These are phyloP conservation scores for Biston betularia DNA, from an alignment of 2,888 invertebrate species.

Conservation along the genomic window DNA sequence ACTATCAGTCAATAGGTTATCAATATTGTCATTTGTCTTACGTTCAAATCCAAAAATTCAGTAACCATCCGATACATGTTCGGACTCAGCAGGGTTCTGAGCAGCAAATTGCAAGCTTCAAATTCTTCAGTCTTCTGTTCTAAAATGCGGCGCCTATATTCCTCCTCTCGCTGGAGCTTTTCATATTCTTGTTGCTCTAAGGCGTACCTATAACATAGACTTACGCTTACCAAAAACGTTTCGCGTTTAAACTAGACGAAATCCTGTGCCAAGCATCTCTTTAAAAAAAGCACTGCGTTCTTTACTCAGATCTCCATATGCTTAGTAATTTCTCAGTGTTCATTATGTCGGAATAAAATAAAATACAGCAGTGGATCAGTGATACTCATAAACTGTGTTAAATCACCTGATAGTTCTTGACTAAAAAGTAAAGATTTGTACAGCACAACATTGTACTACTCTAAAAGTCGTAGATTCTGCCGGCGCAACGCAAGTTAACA, in stretches of 20 bases:
- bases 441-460: background rate
- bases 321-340: too few species aligned
- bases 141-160: conserved; percentile 47
- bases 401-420: background rate
- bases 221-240: background rate
- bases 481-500: conserved; percentile 13
- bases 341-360: too few species aligned
- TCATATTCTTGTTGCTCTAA: conserved; percentile 52
- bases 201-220: conserved; percentile 57
- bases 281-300: too few species aligned
- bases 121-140: conserved; percentile 57
- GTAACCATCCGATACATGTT: conserved; percentile 11
- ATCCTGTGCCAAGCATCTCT: background rate
- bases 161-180: conserved; percentile 55
- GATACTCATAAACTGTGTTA: background rate
- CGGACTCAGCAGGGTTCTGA: conserved; percentile 18
- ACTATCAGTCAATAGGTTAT: background rate
- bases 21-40: conserved; percentile 14
- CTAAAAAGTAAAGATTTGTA: too few species aligned
- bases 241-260: background rate
- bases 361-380: too few species aligned
- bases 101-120: conserved; percentile 32
- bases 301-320: too few species aligned
- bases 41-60: conserved; percentile 24
- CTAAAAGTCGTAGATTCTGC: background rate